Conservation (phyloP, 2,888 invertebrate genomes). For the Ganaspis brasiliensis region DNA sequence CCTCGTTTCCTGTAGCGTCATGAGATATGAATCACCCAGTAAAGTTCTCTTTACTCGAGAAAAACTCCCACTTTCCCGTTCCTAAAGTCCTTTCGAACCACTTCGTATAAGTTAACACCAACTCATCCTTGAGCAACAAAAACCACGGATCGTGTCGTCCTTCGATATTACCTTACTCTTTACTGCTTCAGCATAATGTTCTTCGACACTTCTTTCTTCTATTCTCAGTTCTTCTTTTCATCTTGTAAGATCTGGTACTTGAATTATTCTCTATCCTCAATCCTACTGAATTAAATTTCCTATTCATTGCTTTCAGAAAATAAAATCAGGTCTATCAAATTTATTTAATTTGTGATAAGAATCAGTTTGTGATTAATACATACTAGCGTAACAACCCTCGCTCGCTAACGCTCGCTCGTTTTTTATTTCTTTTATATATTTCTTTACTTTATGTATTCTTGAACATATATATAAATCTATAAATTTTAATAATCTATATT, state of each 20-base stretch:
- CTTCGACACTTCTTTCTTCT: slow-evolving; percentile 15
- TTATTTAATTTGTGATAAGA: too few relatives aligned
- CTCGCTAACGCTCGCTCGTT: too few relatives aligned
- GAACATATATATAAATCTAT: too few relatives aligned
- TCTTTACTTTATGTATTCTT: too few relatives aligned
- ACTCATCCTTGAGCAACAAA: slow-evolving; percentile 22
- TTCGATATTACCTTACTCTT: slow-evolving; percentile 11
- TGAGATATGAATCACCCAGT: slow-evolving; percentile 37
- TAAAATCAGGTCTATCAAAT: too few relatives aligned
- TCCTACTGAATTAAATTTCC: neutral
- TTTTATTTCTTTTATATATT: too few relatives aligned
- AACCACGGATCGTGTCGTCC: slow-evolving; percentile 4
- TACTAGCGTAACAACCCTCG: too few relatives aligned
- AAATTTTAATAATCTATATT: too few relatives aligned
- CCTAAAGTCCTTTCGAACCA: slow-evolving; percentile 24
- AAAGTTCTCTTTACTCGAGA: slow-evolving; percentile 22
- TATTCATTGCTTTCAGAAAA: neutral
- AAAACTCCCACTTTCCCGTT: slow-evolving; percentile 37
- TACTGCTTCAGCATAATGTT: slow-evolving; percentile 28
- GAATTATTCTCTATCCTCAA: neutral
- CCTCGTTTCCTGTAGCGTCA: slow-evolving; percentile 31
- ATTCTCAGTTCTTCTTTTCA: slow-evolving; percentile 5
- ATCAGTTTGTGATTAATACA: too few relatives aligned
- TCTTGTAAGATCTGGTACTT: slow-evolving; percentile 1
- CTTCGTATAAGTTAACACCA: slow-evolving; percentile 39